Conservation (phyloP, 2,888 invertebrate species). For the Dexiosoma caninum region DNA sequence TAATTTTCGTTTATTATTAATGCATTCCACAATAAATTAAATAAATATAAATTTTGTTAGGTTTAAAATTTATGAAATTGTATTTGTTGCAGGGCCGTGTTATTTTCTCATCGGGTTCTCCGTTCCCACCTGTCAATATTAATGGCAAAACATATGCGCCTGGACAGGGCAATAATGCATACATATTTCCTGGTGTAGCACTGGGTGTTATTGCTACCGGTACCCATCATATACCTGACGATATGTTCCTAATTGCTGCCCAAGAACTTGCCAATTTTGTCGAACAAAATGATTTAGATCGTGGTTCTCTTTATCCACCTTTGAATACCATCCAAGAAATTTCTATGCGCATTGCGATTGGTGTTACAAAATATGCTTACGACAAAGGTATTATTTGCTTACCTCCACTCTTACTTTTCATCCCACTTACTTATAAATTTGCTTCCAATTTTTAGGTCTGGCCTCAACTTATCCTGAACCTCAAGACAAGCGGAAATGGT, state of each 20-base stretch:
- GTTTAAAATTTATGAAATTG: background rate
- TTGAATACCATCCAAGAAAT: constrained; percentile 89
- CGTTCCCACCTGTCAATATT: constrained; percentile 91
- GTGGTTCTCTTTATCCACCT: constrained; percentile 96
- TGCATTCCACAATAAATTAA: background rate
- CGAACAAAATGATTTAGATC: constrained; percentile 86
- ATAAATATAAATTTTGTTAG: background rate
- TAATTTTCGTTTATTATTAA: too few relatives aligned
- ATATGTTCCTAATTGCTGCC: constrained; percentile 96
- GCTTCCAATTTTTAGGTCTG: constrained; percentile 81
- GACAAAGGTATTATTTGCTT: constrained; percentile 82
- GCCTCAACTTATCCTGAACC: constrained; percentile 93
- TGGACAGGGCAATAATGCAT: constrained; percentile 98
- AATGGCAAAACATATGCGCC: constrained; percentile 90
- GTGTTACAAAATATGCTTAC: constrained; percentile 93
- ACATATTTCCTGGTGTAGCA: constrained; percentile 97
- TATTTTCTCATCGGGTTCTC: constrained; percentile 97
- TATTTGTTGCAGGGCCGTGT: constrained; percentile 86
- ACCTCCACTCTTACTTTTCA: constrained; percentile 57
- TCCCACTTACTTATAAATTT: background rate
- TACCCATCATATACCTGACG: constrained; percentile 94
- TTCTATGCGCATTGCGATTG: constrained; percentile 92
- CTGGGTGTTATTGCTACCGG: constrained; percentile 95
- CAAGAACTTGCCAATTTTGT: constrained; percentile 90
- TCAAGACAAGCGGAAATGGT: constrained; percentile 84